phyloP scores from a whole-genome alignment of 2,888 invertebrate species.

The Tachina grossa region DNA sequence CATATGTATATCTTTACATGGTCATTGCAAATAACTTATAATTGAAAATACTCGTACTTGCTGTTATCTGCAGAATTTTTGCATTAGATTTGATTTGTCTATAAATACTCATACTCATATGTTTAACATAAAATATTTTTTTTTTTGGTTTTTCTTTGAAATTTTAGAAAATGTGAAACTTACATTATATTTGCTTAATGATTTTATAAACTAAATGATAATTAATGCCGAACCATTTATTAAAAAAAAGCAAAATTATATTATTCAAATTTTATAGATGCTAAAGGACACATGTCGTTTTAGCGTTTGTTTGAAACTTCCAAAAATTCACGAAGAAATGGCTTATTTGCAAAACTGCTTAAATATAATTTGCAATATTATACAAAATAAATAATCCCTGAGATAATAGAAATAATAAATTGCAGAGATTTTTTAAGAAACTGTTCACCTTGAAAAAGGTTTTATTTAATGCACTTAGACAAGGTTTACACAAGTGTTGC shows the following conservation, averaged over 20 bases:
- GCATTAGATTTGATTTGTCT: constrained; percentile 13
- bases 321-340: too few species aligned
- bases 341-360: too few species aligned
- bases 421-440: too few species aligned
- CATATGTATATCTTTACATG: constrained; percentile 5
- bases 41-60: constrained; percentile 48
- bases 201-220: constrained; percentile 25
- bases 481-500: too few species aligned
- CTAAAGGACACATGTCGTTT: background rate
- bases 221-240: constrained; percentile 46
- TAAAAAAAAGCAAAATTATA: constrained; percentile 11
- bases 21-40: constrained; percentile 63
- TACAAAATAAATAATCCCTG: too few species aligned
- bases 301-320: background rate
- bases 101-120: constrained; percentile 2
- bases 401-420: too few species aligned
- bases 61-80: constrained; percentile 22
- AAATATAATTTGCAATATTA: too few species aligned
- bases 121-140: background rate
- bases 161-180: background rate
- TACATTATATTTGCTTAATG: constrained; percentile 27
- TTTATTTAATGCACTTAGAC: too few species aligned
- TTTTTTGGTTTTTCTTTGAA: background rate
- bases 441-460: too few species aligned
- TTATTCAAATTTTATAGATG: background rate